Base-by-base conservation (phyloP, 1,140 invertebrate species). In the Potamilus streckersoni region DNA sequence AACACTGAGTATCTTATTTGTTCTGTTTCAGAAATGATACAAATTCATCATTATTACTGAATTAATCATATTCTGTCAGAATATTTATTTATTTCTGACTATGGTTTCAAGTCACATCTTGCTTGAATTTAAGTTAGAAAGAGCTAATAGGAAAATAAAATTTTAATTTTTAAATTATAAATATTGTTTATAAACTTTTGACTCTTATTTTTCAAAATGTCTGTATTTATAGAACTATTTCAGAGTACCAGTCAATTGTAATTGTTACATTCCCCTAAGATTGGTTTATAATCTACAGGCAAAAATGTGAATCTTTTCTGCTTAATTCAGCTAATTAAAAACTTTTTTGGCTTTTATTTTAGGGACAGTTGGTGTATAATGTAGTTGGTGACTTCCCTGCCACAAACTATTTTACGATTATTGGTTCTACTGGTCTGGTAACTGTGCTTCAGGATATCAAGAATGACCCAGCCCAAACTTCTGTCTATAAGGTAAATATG, bases 371-470 rank as follows among this genome's bases (percentile, higher is more conserved):
- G 20, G 19, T 14, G 16, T 83, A 81, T 68, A 61, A 73, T 49
- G n/a, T 78, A 17, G 73, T 77, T 70, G 80, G 80, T 31, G 59
- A 73, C 55, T 73, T 72, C 23, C 78, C 78, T 57, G 77, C 73
- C 27, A 60, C 69, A 20, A 58, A 67, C n/a, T 82, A 76, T 64
- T 98, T 98, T 87, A 92, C 95, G 1, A 94, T 98, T 61, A 94
- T 97, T 87, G 93, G 95, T 0, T 95, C 93, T 63, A 95, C 94
- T 1, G 96, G 96, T 0, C 92, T 11, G 8, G 66, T 79, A 17
- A 23, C 58, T 59, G n/a, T 79, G 19, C 57, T 12, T 31, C 19
- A 49, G 15, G 56, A 57, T 60, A 56, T 79, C n/a, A 65, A 19
- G 60, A 59, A 63, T 23, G 77, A 79, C 16, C 72, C 72, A 8